Evolutionary conservation across 2,113 vertebrate genomes (phyloP).

Genomic region (Tupaia chinensis): DNA sequence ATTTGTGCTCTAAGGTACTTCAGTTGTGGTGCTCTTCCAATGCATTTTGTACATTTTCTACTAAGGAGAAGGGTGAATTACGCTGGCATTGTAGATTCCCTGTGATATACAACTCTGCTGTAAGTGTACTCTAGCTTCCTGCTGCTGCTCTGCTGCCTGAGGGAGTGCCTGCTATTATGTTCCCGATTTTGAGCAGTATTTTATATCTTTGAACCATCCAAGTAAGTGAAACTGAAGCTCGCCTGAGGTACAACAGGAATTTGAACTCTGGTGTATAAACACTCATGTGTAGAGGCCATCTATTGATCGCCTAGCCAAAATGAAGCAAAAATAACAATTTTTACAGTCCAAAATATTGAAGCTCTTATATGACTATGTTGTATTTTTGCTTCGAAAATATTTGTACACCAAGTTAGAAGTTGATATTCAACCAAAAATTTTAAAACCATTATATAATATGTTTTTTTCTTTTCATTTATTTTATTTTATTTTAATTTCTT

Average conservation of each 20-base stretch:
- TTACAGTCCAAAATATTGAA: neutral
- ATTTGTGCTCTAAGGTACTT: neutral
- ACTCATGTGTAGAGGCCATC: neutral
- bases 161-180: neutral
- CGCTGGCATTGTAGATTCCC: neutral
- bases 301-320: neutral
- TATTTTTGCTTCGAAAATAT: slow-evolving; percentile 14
- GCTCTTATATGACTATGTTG: neutral
- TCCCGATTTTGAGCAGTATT: neutral
- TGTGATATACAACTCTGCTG: neutral
- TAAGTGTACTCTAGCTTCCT: no score
- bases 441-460: neutral
- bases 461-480: neutral
- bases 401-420: neutral
- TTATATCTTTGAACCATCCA: slow-evolving; percentile 20
- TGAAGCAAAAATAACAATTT: neutral
- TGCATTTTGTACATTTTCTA: neutral
- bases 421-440: neutral
- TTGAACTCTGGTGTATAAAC: neutral
- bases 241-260: slow-evolving; percentile 10
- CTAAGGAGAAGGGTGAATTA: neutral
- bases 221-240: neutral
- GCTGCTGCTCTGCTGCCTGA: neutral
- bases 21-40: neutral
- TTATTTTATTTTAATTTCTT: no score